Evolutionary conservation across 37 sponge, comb jelly and placozoan species (phyloP).

Genomic region (Chondrosia reniformis): DNA sequence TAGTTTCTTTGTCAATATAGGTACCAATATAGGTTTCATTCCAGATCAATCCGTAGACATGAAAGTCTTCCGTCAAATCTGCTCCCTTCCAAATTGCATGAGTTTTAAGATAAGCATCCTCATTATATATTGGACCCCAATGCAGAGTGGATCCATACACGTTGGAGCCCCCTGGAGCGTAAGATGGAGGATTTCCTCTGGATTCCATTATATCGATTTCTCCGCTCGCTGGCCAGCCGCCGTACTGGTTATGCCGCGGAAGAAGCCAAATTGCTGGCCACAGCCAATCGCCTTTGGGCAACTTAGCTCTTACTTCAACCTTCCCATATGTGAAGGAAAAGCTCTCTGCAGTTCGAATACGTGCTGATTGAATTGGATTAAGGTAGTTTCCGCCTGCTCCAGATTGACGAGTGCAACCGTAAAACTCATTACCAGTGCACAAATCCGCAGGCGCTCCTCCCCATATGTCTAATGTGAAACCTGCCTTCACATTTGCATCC

Average conservation of each 20-base stretch:
- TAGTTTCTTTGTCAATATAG: slow-evolving; percentile 51
- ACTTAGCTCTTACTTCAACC: slow-evolving; percentile 63
- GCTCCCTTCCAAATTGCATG: too few relatives aligned
- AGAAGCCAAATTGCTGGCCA: slow-evolving; percentile 85
- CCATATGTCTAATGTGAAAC: slow-evolving; percentile 66
- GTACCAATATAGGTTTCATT: slow-evolving; percentile 75
- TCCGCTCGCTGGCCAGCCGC: slow-evolving; percentile 75
- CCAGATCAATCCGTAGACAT: slow-evolving; percentile 62
- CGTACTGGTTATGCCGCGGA: slow-evolving; percentile 63
- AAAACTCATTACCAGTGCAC: slow-evolving; percentile 55
- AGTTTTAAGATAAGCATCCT: slow-evolving; percentile 31
- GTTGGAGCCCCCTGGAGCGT: slow-evolving; percentile 60
- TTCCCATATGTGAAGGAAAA: slow-evolving; percentile 69
- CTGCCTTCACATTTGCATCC: slow-evolving; percentile 28
- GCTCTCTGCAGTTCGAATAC: slow-evolving; percentile 53
- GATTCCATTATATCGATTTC: slow-evolving; percentile 83
- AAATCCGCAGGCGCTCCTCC: slow-evolving; percentile 57
- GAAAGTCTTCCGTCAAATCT: slow-evolving; percentile 59
- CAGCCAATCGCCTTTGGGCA: slow-evolving; percentile 71
- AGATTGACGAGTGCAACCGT: slow-evolving; percentile 53
- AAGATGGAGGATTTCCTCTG: slow-evolving; percentile 59
- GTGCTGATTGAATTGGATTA: slow-evolving; percentile 72
- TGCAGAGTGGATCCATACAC: slow-evolving; percentile 66
- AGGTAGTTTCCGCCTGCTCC: slow-evolving; percentile 73
- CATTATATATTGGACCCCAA: slow-evolving; percentile 32